Evolutionary conservation across 2,797 vertebrate genomes (phyloP), one percentile per base, ranked within the genome.

Genomic region (Anguilla pacifica): DNA sequence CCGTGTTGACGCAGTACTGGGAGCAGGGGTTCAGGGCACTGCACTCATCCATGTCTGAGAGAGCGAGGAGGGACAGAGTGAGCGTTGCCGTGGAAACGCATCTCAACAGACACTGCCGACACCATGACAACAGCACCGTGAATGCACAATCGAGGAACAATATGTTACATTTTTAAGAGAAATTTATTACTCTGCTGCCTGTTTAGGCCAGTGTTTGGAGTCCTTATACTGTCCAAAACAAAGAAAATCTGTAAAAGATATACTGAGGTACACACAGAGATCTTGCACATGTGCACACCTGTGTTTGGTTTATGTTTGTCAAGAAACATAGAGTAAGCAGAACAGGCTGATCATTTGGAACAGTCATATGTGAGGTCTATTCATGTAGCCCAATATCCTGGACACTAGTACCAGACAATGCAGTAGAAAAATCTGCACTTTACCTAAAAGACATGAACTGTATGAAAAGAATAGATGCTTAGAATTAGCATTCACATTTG

Each of bases 1-100:
- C 93, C 0, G 95, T 96, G 95, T 98, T 98, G 90, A 96, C 3
- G 13, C 98, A 99, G 90, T 84, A 89, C 90, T 98, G 97, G 31
- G 93, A 3, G 83, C 98, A 99, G 0, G 89, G 85, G 0, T 93
- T 96, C 87, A 61, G 89, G 87, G 93, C 94, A 0, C 89, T 6
- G 11, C 98, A 98, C 85, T 99, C 98, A 0, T 98, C 97, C 93
- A 98, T 93, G 0, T 99, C 98, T 99, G 10, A 88, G 74, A 35
- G 22, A 88, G 88, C 31, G 35, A 43, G 28, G 77, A 46, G 19
- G 77, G 35, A 25, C 13, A 22, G 43, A 15, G 46, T 46, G 79
- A 82, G 79, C 5, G 79, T 82, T 51, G 22, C 79, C 22, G 9
- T 46, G 79, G 79, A 51, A 51, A 51, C 46, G 22, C 79, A 25